Evolutionary conservation across 2,797 vertebrate species (phyloP), one percentile per base, ranked within the genome.

Genomic region (Xyrichtys novacula): DNA sequence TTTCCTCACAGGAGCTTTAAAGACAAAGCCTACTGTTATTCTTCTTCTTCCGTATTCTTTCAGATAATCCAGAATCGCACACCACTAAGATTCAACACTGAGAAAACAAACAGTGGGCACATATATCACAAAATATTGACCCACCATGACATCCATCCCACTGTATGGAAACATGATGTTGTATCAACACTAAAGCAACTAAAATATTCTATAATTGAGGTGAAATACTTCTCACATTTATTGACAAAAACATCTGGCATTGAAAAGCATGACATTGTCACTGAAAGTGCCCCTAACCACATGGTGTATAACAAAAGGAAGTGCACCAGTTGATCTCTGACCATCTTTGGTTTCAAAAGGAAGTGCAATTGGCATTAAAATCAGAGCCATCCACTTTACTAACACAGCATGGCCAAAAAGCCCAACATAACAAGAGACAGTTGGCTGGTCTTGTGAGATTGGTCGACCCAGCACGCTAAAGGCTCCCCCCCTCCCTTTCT

Each of bases 341-440:
- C 23, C 62, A 52, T 40, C 53, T 49, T 47, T 39, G 47, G 23
- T 68, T 80, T 73, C 39, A 6, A 20, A 15, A 14, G 29, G 19
- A n/a, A 61, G 59, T 0, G n/a, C 14, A n/a, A 29, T 16, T 59
- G 46, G 60, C 52, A 43, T 65, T 71, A 71, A 68, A 82, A 85
- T 70, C 81, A 39, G 57, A 23, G 32, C 57, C 12, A 50, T 44
- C 49, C 69, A 64, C 78, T 81, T 83, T 38, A 54, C 22, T 59
- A 65, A 84, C 78, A 55, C 71, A 80, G 73, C 70, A 59, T 19
- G 57, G 39, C 64, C 64, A 59, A 76, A 79, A 78, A 79, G 63
- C 65, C 42, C 40, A 23, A 85, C 64, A 74, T 48, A 71, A 80
- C 59, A 11, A 9, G 43, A 72, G 62, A 52, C 43, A 28, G 61